Conservation (phyloP, 2,113 vertebrate genomes). For the Ciconia maguari region DNA sequence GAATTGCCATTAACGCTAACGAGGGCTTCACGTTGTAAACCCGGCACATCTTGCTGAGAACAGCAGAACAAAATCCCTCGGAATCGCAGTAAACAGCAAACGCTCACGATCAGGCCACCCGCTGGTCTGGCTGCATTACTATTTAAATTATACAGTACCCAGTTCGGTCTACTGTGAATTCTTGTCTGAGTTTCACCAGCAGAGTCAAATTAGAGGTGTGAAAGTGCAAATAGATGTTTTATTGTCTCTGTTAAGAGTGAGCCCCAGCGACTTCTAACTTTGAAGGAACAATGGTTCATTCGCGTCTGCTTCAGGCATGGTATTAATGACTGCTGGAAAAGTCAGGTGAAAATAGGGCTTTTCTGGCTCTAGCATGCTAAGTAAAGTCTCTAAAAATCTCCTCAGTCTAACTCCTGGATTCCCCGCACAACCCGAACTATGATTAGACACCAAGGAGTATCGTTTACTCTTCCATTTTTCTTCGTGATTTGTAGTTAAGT, state of each 20-base stretch:
- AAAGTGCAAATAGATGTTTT: background rate
- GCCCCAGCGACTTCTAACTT: background rate
- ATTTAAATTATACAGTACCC: background rate
- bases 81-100: background rate
- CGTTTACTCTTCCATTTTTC: background rate
- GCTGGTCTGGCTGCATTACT: background rate
- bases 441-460: background rate
- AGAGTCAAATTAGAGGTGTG: background rate
- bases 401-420: background rate
- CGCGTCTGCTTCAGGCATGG: background rate
- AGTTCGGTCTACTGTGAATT: background rate
- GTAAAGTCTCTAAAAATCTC: background rate
- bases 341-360: background rate
- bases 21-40: background rate
- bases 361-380: background rate
- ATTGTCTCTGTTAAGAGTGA: background rate
- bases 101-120: background rate
- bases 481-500: background rate
- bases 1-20: background rate
- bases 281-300: background rate
- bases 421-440: background rate
- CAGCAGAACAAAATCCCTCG: background rate
- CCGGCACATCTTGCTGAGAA: background rate
- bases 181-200: background rate
- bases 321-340: background rate